Evolutionary conservation across 2,113 vertebrate genomes (phyloP).

Genomic region (Baryphthengus martii): DNA sequence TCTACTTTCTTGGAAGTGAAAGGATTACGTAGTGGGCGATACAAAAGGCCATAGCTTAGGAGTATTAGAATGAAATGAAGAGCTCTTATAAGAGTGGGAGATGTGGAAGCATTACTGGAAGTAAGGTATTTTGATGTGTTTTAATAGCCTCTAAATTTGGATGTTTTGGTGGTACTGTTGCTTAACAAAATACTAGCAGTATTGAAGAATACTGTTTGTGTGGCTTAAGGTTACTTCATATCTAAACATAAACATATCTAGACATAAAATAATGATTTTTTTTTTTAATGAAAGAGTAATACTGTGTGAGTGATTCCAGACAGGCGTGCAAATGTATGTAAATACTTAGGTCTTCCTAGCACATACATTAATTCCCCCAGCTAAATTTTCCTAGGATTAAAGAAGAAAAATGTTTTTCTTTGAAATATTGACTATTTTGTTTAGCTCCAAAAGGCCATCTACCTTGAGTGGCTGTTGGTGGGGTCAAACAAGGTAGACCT

Average conservation of each 20-base stretch:
- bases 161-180: not conserved
- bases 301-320: not conserved
- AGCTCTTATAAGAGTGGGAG: not conserved
- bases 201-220: not conserved
- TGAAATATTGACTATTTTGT: not conserved
- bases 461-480: not conserved
- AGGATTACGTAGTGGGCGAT: not conserved
- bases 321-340: not conserved
- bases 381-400: not conserved
- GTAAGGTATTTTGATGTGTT: not conserved
- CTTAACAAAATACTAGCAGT: not conserved
- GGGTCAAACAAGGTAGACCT: not conserved
- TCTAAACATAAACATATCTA: too few species aligned
- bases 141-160: not conserved
- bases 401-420: not conserved
- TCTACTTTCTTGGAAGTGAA: not conserved
- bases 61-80: not conserved
- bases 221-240: not conserved
- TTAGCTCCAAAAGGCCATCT: not conserved
- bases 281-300: not conserved
- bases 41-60: not conserved
- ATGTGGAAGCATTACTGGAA: not conserved
- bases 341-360: not conserved
- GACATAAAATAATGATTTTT: not conserved
- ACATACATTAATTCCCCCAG: not conserved